phyloP scores from a whole-genome alignment of 2,888 invertebrate species.

The Drosophila trichaetosa region DNA sequence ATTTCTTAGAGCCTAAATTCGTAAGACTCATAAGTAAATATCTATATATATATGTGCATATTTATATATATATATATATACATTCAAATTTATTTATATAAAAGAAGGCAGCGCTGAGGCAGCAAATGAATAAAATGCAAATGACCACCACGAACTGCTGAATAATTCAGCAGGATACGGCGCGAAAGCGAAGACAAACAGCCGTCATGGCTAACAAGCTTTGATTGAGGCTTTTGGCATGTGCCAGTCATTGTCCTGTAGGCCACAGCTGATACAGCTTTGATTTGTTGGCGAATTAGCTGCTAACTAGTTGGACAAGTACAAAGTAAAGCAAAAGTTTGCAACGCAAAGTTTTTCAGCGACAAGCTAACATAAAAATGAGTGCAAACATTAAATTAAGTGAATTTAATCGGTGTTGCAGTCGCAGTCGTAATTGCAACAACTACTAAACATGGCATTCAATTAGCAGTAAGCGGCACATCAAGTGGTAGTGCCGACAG shows the following conservation, averaged over 20 bases:
- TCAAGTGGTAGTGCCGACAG: conserved; percentile 23
- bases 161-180: conserved; percentile 74
- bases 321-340: conserved; percentile 6
- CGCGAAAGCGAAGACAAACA: conserved; percentile 54
- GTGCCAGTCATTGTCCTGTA: conserved; percentile 56
- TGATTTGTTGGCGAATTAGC: conserved; percentile 60
- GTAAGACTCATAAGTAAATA: conserved; percentile 9
- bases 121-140: conserved; percentile 60
- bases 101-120: conserved; percentile 15
- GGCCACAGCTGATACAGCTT: conserved; percentile 18
- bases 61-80: conserved; percentile 4
- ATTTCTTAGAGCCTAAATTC: conserved; percentile 44
- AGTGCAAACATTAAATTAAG: conserved; percentile 10
- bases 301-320: conserved; percentile 14
- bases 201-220: conserved; percentile 61
- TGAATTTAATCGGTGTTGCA: conserved; percentile 1
- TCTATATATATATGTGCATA: conserved; percentile 3
- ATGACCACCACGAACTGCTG: conserved; percentile 56
- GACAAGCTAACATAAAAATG: neutral
- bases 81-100: neutral
- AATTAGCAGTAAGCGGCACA: conserved; percentile 28
- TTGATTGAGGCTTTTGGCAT: conserved; percentile 70
- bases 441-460: conserved; percentile 19
- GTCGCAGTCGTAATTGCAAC: neutral
- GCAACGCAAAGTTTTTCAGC: conserved; percentile 3